A percentile compares a stretch with the other conserved stretches of the same genome.
phyloP scores from a whole-genome alignment of 2,113 vertebrate genomes.

The Loxodonta africana region DNA sequence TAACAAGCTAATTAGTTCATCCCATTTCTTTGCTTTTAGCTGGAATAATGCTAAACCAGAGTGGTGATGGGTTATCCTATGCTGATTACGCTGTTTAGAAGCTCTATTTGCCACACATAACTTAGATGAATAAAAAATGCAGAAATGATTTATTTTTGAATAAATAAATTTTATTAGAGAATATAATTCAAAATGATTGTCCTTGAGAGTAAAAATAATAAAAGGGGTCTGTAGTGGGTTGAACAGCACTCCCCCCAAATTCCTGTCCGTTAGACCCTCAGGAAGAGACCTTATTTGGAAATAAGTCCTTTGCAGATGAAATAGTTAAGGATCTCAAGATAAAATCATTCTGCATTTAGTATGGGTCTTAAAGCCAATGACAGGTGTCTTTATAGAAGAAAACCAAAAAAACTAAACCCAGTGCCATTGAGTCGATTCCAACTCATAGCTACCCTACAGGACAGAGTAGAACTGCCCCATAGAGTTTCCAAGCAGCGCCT shows the following conservation, averaged over 20 bases:
- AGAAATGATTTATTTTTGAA: constrained; percentile 42
- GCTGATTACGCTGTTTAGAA: constrained; percentile 3
- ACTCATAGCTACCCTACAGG: too few relatives aligned
- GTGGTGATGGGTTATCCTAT: neutral
- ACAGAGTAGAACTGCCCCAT: too few relatives aligned
- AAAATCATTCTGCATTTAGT: neutral
- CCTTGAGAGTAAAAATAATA: neutral
- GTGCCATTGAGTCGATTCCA: too few relatives aligned
- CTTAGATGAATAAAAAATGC: constrained; percentile 36
- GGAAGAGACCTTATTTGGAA: neutral
- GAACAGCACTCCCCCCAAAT: neutral
- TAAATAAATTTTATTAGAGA: neutral
- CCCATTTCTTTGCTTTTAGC: neutral
- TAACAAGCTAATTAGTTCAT: constrained; percentile 39
- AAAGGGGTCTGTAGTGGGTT: neutral
- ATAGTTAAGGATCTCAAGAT: neutral
- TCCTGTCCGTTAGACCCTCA: neutral
- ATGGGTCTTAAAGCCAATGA: neutral
- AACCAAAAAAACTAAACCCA: neutral
- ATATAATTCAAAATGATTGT: constrained; percentile 29
- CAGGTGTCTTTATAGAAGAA: neutral
- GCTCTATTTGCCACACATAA: neutral
- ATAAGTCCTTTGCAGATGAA: neutral
- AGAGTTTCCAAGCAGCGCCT: too few relatives aligned
- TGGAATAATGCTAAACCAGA: neutral